Base-by-base conservation (phyloP, 2,888 invertebrate species). In the Timema cristinae region DNA sequence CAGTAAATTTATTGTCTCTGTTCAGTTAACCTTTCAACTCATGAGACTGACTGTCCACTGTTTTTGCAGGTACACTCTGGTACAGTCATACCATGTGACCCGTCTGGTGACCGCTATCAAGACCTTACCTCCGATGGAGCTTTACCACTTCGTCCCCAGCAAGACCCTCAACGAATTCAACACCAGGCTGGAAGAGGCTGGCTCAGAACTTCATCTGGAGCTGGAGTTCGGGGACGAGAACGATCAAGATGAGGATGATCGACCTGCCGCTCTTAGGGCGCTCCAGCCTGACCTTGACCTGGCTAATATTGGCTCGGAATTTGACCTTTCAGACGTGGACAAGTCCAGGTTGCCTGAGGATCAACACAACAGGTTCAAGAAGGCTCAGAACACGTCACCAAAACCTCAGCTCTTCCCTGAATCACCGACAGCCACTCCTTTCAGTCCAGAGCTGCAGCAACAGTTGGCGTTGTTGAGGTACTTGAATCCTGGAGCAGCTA, bases 161-260 rank as follows among this genome's bases (percentile, higher is more conserved):
- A 93, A 91, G 81, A 92, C 92, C 0, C 84, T 95, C 48, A 94
- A 94, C 79, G 95, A 95, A 81, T 94, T 95, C 81, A 94, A 94
- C 79, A 92, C 92, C 70, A 90, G 91, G 72, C 85, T 95, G 66
- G 94, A 95, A 78, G 95, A 94, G 81, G 94, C 95, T 13, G 95
- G 95, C 6, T 93, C 94, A 4, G 94, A 94, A 82, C 82, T 95
- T 32, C 92, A 94, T 80, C 83, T 94, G 63, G 95, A 95, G 79
- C 85, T 94, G 68, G 94, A 95, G 78, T 93, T 94, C 76, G 93
- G 92, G 0, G 94, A 94, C 77, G 90, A 91, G 74, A 90, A 90
- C 77, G 90, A 91, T 76, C 52, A 88, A 48, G 81, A 81, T 67
- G 83, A 85, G 50, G 85, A 85, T 48, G 84, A 84, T 68, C 83